Evolutionary conservation across 2,888 invertebrate genomes (phyloP).

Genomic region (Apoderus coryli): DNA sequence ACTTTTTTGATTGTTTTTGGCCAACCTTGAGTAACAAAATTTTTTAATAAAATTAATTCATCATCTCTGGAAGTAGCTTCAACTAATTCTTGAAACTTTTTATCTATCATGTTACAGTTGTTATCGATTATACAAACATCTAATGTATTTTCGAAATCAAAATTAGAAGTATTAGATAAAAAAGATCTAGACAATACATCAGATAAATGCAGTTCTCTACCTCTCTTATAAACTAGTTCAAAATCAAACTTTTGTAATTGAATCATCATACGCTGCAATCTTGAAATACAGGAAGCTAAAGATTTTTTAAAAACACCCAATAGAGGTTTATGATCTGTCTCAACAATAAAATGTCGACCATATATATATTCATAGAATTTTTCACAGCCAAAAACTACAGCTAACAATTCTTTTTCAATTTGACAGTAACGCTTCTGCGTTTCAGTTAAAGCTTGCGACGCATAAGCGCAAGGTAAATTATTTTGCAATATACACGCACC

Average conservation of each 20-base stretch:
- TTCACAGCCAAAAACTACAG: conserved; percentile 16
- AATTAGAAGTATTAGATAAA: no score
- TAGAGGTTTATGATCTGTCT: conserved; percentile 23
- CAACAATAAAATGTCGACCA: conserved; percentile 17
- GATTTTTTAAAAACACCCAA: conserved; percentile 16
- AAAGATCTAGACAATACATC: no score
- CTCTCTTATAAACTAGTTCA: conserved; percentile 13
- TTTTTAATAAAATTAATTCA: no score
- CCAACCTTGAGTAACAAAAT: no score
- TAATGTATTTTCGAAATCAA: no score
- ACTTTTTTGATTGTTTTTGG: no score
- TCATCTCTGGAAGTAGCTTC: conserved; percentile 8
- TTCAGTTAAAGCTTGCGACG: conserved; percentile 18
- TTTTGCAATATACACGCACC: conserved; percentile 22
- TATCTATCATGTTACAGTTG: no score
- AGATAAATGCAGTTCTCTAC: conserved; percentile 13
- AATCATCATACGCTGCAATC: conserved; percentile 16
- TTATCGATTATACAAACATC: no score
- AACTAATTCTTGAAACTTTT: conserved; percentile 13
- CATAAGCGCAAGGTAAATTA: conserved; percentile 18
- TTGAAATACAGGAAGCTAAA: conserved; percentile 15
- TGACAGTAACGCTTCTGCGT: conserved; percentile 21
- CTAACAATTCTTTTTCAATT: conserved; percentile 21
- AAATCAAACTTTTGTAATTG: conserved; percentile 14
- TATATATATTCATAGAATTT: conserved; percentile 20